Conservation (phyloP, 1,140 invertebrate genomes). For the Zaprionus kolodkinae region DNA sequence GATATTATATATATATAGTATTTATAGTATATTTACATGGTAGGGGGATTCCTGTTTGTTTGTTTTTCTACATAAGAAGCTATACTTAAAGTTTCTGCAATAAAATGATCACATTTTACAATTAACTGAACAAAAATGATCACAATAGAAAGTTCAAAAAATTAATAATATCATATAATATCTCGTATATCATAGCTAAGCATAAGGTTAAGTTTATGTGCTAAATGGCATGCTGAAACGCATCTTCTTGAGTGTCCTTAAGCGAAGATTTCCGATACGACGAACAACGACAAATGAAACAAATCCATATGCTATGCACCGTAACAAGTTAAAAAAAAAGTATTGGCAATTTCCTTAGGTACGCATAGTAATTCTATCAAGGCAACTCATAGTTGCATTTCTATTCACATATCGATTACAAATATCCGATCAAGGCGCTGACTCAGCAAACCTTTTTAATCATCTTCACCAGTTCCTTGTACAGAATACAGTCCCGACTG, state of each 20-base stretch:
- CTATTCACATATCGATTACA: slow-evolving; percentile 72
- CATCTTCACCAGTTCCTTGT: slow-evolving; percentile 87
- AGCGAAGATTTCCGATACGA: slow-evolving; percentile 40
- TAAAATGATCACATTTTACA: slow-evolving; percentile 45
- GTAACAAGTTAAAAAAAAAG: slow-evolving; percentile 39
- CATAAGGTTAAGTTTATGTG: slow-evolving; percentile 16
- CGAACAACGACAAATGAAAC: slow-evolving; percentile 15
- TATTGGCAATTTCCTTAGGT: slow-evolving; percentile 52
- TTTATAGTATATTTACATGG: slow-evolving; percentile 12
- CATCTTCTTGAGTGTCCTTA: slow-evolving; percentile 41
- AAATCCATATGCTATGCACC: slow-evolving; percentile 59
- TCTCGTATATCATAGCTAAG: slow-evolving; percentile 18
- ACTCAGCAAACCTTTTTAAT: slow-evolving; percentile 84
- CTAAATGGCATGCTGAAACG: slow-evolving; percentile 65
- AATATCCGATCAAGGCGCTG: slow-evolving; percentile 45
- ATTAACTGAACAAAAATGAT: slow-evolving; percentile 48
- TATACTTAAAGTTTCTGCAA: slow-evolving; percentile 3
- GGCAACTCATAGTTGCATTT: slow-evolving; percentile 58
- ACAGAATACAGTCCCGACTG: slow-evolving; percentile 87
- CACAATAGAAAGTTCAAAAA: slow-evolving; percentile 37
- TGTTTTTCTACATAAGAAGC: background rate
- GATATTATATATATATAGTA: slow-evolving; percentile 11
- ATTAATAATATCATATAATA: slow-evolving; percentile 7
- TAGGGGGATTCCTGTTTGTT: slow-evolving; percentile 7
- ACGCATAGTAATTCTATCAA: slow-evolving; percentile 55